Percentiles rank a stretch among this genome's conserved stretches.
Conservation (phyloP, 2,888 invertebrate species). For the Xestia sexstrigata region DNA sequence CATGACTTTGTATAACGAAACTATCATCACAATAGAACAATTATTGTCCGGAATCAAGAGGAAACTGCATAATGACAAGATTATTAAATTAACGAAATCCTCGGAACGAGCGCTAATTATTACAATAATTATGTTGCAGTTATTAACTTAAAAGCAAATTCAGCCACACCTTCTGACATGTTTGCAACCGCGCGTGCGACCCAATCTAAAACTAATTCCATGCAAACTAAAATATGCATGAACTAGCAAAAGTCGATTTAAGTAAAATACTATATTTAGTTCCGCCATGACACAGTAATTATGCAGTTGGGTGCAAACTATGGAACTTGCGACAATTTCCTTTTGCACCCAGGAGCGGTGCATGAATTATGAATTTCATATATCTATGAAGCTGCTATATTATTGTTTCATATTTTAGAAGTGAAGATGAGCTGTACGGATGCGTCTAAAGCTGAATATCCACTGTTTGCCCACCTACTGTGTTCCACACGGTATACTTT, state of each 20-base stretch:
- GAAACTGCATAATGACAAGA: neutral
- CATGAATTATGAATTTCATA: constrained; percentile 47
- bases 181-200: neutral
- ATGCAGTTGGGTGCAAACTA: constrained; percentile 43
- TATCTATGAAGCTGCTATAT: constrained; percentile 22
- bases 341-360: constrained; percentile 21
- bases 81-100: neutral
- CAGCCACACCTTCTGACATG: neutral
- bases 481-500: neutral
- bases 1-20: neutral
- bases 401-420: constrained; percentile 12
- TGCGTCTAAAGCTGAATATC: neutral
- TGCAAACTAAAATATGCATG: constrained; percentile 32
- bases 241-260: constrained; percentile 38
- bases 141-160: constrained; percentile 18
- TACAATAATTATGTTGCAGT: constrained; percentile 22
- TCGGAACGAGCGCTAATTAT: constrained; percentile 1
- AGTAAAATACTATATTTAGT: constrained; percentile 45
- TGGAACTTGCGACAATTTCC: constrained; percentile 44
- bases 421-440: neutral
- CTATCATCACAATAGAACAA: neutral
- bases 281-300: constrained; percentile 46
- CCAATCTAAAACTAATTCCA: constrained; percentile 48
- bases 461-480: neutral
- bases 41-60: neutral